Base-by-base conservation (phyloP, 2,797 vertebrate genomes). In the Arremon brunneinucha region DNA sequence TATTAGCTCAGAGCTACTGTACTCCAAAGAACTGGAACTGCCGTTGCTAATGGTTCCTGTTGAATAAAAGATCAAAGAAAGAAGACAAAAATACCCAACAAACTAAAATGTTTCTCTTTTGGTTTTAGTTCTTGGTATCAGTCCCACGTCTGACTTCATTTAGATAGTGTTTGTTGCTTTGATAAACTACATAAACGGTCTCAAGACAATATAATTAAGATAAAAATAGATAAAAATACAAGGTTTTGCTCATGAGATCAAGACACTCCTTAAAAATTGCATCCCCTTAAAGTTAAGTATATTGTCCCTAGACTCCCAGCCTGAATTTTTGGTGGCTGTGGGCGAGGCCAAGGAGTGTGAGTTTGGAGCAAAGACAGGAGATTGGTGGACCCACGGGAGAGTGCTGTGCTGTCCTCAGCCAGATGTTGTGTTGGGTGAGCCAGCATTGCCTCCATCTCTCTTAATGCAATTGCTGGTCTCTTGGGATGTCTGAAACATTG, bases 21-120 rank as follows among this genome's bases (percentile, higher is more conserved):
- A 43, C 34, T 82, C 43, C 44, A 52, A 49, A 46, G 41, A 94
- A 80, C 37, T 67, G 22, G 53, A 89, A 50, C 46, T 92, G 60
- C 8, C 11, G 84, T 84, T 74, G 67, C 49, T 91, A 72, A 52
- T 90, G 37, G 67, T 83, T 92, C 55, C 43, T 15, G 32, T 60
- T 72, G 28, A 87, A 81, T 59, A 76, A 67, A 93, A 90, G 77
- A 94, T 81, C 79, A 90, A 94, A 95, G 56, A n/a, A 63, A 41
- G 52, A 27, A 65, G 41, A 47, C 12, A 78, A 65, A 47, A 76
- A 67, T 32, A 28, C 5, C 14, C 15, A 30, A 27, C 37, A 77
- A 52, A 28, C 53, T 23, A n/a, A 35, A 91, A 43, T 68, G 34
- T 74, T 92, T 76, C 39, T 83, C 34, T 60, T 90, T 88, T 17